These are phyloP conservation scores for Agrochola lota DNA, from an alignment of 2,888 invertebrate species.

Conservation along the genomic window DNA sequence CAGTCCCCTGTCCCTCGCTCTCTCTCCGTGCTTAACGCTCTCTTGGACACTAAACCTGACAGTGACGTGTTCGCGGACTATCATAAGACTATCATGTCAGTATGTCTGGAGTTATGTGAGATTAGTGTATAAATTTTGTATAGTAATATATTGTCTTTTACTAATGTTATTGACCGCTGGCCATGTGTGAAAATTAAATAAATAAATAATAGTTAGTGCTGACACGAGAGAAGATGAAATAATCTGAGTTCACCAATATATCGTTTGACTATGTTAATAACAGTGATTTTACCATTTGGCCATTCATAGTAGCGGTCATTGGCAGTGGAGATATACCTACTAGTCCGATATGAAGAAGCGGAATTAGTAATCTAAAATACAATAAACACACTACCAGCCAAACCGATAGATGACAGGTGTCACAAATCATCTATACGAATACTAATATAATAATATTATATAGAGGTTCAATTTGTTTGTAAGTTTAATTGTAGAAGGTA, in stretches of 20 bases:
- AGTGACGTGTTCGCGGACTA: background rate
- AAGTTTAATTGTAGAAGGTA: too few species aligned
- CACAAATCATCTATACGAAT: background rate
- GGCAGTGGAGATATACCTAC: too few species aligned
- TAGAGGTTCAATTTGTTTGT: too few species aligned
- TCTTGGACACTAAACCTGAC: background rate
- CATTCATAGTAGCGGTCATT: background rate
- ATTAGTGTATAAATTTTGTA: background rate
- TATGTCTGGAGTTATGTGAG: background rate
- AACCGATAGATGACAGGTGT: conserved; percentile 1
- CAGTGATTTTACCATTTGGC: background rate
- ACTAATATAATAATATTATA: too few species aligned
- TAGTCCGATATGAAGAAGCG: too few species aligned
- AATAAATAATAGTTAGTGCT: background rate
- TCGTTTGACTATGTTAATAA: background rate
- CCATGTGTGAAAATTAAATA: background rate
- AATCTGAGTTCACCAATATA: background rate
- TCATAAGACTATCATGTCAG: background rate
- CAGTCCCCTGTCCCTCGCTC: background rate
- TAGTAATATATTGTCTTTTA: background rate
- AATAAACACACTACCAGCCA: background rate
- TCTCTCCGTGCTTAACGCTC: background rate
- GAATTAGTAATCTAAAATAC: background rate
- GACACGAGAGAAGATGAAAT: background rate
- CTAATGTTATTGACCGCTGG: too few species aligned